Percentiles rank a stretch among this genome's conserved stretches.
phyloP scores from a whole-genome alignment of 2,888 invertebrate genomes.

The Chorisops tibialis region DNA sequence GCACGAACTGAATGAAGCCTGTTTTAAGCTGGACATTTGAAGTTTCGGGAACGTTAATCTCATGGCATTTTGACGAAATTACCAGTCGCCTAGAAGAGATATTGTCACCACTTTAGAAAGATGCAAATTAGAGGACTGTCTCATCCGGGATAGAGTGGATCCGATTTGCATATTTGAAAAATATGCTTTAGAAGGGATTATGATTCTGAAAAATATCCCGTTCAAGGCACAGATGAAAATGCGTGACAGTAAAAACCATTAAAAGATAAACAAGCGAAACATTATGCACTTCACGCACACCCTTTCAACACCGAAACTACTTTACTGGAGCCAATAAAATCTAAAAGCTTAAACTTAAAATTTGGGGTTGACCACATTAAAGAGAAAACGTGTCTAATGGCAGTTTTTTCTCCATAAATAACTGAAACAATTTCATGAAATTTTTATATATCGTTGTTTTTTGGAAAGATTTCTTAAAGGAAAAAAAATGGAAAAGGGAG shows the following conservation, averaged over 20 bases:
- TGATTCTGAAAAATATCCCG: slow-evolving; percentile 11
- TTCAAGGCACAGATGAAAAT: neutral
- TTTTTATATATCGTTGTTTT: slow-evolving; percentile 5
- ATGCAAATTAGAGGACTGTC: slow-evolving; percentile 13
- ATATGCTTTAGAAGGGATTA: slow-evolving; percentile 26
- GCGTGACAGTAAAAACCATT: slow-evolving; percentile 31
- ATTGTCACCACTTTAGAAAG: slow-evolving; percentile 23
- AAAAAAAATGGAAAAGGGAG: neutral
- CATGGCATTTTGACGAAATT: neutral
- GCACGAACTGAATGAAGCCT: neutral
- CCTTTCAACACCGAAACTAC: neutral
- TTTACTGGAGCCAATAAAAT: neutral
- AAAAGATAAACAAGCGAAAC: slow-evolving; percentile 31
- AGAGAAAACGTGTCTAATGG: slow-evolving; percentile 11
- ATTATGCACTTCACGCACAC: slow-evolving; percentile 22
- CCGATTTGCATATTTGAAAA: slow-evolving; percentile 29
- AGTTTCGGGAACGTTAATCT: slow-evolving; percentile 5
- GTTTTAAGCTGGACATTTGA: slow-evolving; percentile 1
- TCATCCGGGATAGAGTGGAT: neutral
- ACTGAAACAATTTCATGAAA: slow-evolving; percentile 14
- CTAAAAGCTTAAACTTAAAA: neutral
- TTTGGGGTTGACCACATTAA: slow-evolving; percentile 17
- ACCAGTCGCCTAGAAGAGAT: slow-evolving; percentile 6
- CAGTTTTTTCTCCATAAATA: neutral
- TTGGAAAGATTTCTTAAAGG: neutral